Evolutionary conservation across 2,797 vertebrate species (phyloP).

Genomic region (Xenops minutus): DNA sequence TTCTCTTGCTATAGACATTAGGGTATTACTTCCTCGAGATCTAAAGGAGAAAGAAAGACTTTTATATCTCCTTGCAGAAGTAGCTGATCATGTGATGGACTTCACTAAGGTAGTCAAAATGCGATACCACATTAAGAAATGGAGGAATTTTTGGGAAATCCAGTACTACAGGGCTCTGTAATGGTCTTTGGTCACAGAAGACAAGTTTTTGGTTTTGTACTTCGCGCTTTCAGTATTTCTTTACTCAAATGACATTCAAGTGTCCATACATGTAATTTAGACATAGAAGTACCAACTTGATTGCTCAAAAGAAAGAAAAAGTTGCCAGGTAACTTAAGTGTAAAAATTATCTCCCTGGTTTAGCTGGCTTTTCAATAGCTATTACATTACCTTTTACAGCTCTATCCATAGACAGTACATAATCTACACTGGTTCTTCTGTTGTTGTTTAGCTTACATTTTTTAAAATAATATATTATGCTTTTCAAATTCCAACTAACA

Average conservation of each 20-base stretch:
- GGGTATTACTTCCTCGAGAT: neutral
- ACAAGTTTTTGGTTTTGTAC: neutral
- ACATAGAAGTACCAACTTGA: neutral
- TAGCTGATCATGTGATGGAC: neutral
- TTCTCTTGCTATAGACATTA: neutral
- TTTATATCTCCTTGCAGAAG: neutral
- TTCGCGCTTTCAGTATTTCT: neutral
- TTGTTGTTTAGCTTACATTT: neutral
- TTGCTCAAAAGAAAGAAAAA: neutral
- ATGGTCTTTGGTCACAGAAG: neutral
- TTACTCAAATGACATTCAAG: neutral
- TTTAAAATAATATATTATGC: neutral
- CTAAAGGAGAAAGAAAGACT: neutral
- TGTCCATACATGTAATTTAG: neutral
- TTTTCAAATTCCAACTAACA: neutral
- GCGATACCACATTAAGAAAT: accelerated
- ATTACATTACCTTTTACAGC: neutral
- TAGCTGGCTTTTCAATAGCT: neutral
- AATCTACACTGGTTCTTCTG: neutral
- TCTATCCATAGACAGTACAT: neutral
- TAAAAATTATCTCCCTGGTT: neutral
- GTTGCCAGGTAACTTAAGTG: neutral
- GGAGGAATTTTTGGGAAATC: neutral
- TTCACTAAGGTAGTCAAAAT: neutral
- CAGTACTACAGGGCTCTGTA: neutral